These are phyloP conservation scores for Hypanus sabinus DNA, from an alignment of 2,113 vertebrate species.

Conservation along the genomic window DNA sequence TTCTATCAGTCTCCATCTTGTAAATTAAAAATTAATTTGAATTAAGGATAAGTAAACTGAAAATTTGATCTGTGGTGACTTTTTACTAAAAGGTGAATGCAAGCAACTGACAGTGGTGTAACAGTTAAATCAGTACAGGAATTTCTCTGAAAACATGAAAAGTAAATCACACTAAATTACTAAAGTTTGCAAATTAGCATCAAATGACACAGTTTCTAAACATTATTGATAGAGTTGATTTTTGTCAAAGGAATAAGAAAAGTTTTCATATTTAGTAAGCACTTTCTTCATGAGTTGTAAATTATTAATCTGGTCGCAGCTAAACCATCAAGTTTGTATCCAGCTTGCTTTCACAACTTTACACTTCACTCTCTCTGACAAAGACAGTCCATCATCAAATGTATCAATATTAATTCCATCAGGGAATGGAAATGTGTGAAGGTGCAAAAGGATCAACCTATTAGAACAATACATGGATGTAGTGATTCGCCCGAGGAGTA, in stretches of 20 bases:
- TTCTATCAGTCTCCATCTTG: too few species aligned
- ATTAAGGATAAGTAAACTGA: background rate
- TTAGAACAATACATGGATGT: background rate
- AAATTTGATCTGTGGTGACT: background rate
- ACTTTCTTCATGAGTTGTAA: background rate
- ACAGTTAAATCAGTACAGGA: background rate
- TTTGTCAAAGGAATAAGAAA: background rate
- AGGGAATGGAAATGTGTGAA: slow-evolving; percentile 16
- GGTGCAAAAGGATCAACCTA: background rate
- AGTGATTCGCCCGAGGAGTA: background rate
- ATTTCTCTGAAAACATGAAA: background rate
- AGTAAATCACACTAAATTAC: background rate
- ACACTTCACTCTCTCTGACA: background rate
- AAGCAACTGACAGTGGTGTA: background rate
- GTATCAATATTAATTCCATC: slow-evolving; percentile 14
- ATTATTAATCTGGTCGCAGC: slow-evolving; percentile 11
- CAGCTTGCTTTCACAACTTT: background rate
- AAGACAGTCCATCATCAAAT: background rate
- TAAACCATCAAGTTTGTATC: background rate
- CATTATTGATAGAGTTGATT: background rate
- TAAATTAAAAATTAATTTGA: background rate
- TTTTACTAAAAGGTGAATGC: background rate
- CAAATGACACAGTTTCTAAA: background rate
- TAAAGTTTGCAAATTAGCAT: background rate
- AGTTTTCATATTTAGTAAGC: background rate